Evolutionary conservation across 2,888 invertebrate genomes (phyloP).

Genomic region (Heliconius hortense): DNA sequence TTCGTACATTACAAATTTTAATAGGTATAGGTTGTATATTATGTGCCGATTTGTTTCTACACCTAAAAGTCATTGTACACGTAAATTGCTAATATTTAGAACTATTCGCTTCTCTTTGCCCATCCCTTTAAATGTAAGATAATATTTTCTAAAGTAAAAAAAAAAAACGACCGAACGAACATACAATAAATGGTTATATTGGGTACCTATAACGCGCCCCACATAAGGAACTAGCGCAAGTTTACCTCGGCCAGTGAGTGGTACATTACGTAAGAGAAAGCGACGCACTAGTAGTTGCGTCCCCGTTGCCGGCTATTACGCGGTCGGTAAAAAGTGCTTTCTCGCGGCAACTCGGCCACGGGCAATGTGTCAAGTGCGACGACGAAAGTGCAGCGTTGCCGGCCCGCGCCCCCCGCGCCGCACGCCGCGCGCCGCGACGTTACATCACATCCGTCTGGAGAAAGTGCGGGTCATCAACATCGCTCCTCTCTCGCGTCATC

Average conservation of each 20-base stretch:
- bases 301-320: conserved; percentile 71
- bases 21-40: not conserved
- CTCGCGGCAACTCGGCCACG: conserved; percentile 80
- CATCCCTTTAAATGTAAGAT: no score
- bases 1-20: not conserved
- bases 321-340: conserved; percentile 79
- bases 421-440: conserved; percentile 54
- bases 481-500: conserved; percentile 47
- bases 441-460: conserved; percentile 78
- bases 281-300: conserved; percentile 73
- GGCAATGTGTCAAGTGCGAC: conserved; percentile 82
- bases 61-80: no score
- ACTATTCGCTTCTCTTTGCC: no score
- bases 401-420: conserved; percentile 50
- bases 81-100: no score
- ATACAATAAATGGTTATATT: conserved; percentile 12
- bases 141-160: no score
- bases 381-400: conserved; percentile 78
- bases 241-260: conserved; percentile 51
- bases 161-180: no score
- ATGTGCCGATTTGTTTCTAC: not conserved
- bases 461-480: conserved; percentile 75
- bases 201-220: not conserved
- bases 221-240: conserved; percentile 16
- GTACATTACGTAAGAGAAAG: conserved; percentile 76